Evolutionary conservation across 2,797 vertebrate genomes (phyloP), one percentile per base, ranked within the genome.

Genomic region (Platalea minor): DNA sequence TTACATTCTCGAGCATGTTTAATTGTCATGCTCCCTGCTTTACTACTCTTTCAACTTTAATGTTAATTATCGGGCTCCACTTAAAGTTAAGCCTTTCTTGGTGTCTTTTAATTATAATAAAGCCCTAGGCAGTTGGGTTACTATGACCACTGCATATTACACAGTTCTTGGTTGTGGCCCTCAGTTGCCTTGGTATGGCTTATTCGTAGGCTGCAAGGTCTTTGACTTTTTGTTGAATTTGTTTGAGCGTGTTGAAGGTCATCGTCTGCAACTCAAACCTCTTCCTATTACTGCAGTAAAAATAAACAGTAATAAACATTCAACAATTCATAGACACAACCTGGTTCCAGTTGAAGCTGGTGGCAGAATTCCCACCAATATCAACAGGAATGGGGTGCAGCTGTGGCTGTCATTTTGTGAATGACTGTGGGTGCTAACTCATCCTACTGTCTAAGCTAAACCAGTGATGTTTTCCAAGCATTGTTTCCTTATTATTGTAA

Each of bases 11-110:
- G 19, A 54, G 69, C 72, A 92, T 81, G 82, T 88, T 96, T 96
- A 95, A 96, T 95, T 94, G 84, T 91, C 64, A 26, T 89, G 64
- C 78, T 94, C 53, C 37, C 81, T 73, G 64, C 75, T 96, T 95
- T 95, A 85, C 68, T 94, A 24, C 86, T 80, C 84, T 92, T 96
- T 96, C 75, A 95, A 93, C 90, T 95, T 96, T 68, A 93, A 95
- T 76, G 70, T 85, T 92, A 74, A 67, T 94, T 94, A 74, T 80
- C 7, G 19, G 77, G 2, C 41, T 75, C 19, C 56, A 39, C 59
- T 93, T 94, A 91, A 95, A 82, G 57, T 87, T 54, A 91, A 95
- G 53, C 46, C 84, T 92, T 93, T 92, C 64, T 95, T 89, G 37
- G 51, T 91, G 68, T 93, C 78, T 89, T 95, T 93, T 93, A 93